Evolutionary conservation across 2,888 invertebrate genomes (phyloP), one percentile per base, ranked within the genome.

Genomic region (Mycalesis mineus): DNA sequence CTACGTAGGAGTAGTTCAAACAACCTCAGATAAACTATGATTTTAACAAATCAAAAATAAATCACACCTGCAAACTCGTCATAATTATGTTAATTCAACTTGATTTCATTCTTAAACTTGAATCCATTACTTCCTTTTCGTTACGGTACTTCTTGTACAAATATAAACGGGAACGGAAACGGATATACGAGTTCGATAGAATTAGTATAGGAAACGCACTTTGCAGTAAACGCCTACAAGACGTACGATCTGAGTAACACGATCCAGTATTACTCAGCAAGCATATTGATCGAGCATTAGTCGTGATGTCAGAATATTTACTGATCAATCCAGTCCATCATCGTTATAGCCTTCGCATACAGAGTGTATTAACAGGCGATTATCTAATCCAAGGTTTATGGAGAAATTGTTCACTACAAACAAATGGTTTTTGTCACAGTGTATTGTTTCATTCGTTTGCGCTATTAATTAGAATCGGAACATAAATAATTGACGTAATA

Each of bases 201-300:
- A 56, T 58, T 60, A 61, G 55, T 51, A 58, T 33, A 47, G 39
- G 47, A 42, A 50, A 22, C 31, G 3, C 28, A 53, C 14, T 49
- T 45, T 53, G 14, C 39, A 58, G 22, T 41, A 9, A 29, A 28
- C 29, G 40, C 31, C 9, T 33, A 45, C 53, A 50, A 60, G 50
- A 54, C 53, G 37, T 40, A 45, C 14, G 37, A 47, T 49, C 40
- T 50, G 29, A 29, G 56, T 47, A 56, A 57, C 53, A 39, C 44
- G 41, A 59, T 56, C 53, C 53, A 31, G 17, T 47, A 56, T 49
- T 49, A 49, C 55, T 28, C 42, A 9, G 42, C 28, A 39, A 36
- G 55, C 40, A 50, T 59, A 61, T 56, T 42, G 61, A 61, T 61
- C 45, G 15, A 8, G 17, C 33, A 57, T 50, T 37, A 48, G 29